phyloP scores from a whole-genome alignment of 2,113 vertebrate species.

The Silurus meridionalis region DNA sequence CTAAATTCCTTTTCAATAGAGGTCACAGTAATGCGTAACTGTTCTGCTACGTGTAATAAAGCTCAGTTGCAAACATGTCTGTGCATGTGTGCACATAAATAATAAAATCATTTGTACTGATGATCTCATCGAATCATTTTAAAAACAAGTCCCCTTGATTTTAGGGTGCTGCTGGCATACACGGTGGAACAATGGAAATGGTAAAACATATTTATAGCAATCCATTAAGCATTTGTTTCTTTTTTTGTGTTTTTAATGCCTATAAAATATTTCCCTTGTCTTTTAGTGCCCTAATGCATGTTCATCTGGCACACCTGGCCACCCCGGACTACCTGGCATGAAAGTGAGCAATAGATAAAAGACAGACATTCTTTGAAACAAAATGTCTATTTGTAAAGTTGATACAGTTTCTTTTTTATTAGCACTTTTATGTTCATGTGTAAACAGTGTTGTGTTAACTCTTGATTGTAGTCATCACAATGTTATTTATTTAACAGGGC shows the following conservation, averaged over 20 bases:
- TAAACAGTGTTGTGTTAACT: background rate
- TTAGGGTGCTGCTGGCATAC: constrained; percentile 73
- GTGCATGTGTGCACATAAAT: background rate
- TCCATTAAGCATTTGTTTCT: background rate
- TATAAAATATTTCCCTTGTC: constrained; percentile 35
- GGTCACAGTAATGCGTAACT: background rate
- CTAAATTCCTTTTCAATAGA: background rate
- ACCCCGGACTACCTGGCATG: constrained; percentile 93
- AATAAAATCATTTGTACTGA: background rate
- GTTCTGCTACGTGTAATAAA: background rate
- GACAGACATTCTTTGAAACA: background rate
- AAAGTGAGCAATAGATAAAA: constrained; percentile 76
- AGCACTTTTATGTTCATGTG: background rate
- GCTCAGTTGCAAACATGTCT: background rate
- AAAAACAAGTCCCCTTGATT: constrained; percentile 16
- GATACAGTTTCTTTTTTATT: background rate
- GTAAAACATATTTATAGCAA: constrained; percentile 56
- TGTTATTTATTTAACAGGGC: constrained; percentile 73
- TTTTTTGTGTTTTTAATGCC: background rate
- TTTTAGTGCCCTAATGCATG: constrained; percentile 90
- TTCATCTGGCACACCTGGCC: constrained; percentile 82
- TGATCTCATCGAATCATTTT: background rate
- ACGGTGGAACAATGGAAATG: constrained; percentile 67
- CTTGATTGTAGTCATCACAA: background rate
- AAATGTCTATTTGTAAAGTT: background rate